phyloP scores from a whole-genome alignment of 1,140 invertebrate genomes.

The Lordiphosa mommai region DNA sequence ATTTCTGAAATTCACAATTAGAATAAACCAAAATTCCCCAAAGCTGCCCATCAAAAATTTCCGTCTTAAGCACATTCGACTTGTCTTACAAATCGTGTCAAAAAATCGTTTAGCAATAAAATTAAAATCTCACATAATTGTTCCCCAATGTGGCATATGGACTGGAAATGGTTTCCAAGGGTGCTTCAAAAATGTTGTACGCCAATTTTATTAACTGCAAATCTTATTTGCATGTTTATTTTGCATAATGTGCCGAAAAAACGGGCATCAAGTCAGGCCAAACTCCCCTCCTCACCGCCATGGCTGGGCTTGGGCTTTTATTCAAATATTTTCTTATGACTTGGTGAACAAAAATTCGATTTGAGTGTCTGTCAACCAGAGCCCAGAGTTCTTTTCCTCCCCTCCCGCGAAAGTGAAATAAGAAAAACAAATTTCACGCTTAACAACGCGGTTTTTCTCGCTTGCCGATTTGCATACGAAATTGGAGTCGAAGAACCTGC shows the following conservation, averaged over 20 bases:
- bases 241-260: slow-evolving; percentile 75
- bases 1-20: too few species aligned
- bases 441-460: slow-evolving; percentile 65
- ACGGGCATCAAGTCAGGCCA: slow-evolving; percentile 35
- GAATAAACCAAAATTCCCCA: too few species aligned
- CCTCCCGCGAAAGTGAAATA: slow-evolving; percentile 8
- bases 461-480: slow-evolving; percentile 70
- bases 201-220: slow-evolving; percentile 77
- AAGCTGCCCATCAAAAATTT: too few species aligned
- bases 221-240: slow-evolving; percentile 79
- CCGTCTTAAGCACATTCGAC: slow-evolving; percentile 1
- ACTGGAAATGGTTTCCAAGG: slow-evolving; percentile 17
- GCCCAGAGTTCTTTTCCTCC: neutral
- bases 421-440: slow-evolving; percentile 78
- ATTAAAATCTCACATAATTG: slow-evolving; percentile 71
- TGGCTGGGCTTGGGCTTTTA: slow-evolving; percentile 46
- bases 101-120: slow-evolving; percentile 70
- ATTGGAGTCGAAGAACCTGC: slow-evolving; percentile 41
- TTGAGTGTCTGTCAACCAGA: slow-evolving; percentile 59
- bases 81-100: slow-evolving; percentile 13
- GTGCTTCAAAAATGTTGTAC: slow-evolving; percentile 51
- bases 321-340: slow-evolving; percentile 75
- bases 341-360: slow-evolving; percentile 66
- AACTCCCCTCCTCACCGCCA: slow-evolving; percentile 7
- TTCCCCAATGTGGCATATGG: slow-evolving; percentile 72